These are phyloP conservation scores for Mesorhabditis belari DNA, from an alignment of 2,888 invertebrate species.

Conservation along the genomic window DNA sequence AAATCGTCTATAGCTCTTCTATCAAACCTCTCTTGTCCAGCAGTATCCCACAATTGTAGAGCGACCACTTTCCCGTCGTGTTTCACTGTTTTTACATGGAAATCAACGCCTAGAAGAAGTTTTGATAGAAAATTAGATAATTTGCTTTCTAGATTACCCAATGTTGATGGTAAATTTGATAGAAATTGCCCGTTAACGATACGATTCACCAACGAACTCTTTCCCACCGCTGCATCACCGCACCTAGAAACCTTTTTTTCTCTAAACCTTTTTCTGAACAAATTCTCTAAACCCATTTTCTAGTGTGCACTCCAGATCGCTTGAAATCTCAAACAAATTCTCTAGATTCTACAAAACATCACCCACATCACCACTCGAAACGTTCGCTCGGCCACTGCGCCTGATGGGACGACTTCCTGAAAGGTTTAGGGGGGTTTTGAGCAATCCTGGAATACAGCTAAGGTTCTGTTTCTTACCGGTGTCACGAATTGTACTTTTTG, in stretches of 20 bases:
- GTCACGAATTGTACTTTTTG: too few species aligned
- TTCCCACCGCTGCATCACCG: constrained; percentile 63
- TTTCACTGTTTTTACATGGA: constrained; percentile 61
- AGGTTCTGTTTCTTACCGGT: not conserved
- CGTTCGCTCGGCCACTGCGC: constrained; percentile 59
- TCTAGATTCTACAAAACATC: too few species aligned
- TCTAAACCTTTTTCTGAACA: too few species aligned
- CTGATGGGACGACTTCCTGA: constrained; percentile 23
- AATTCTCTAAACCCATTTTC: too few species aligned
- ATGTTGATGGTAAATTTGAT: constrained; percentile 60
- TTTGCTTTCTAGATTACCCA: constrained; percentile 55
- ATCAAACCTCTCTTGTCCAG: constrained; percentile 61
- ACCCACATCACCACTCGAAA: constrained; percentile 64
- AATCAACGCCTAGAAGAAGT: constrained; percentile 61
- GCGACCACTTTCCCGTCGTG: constrained; percentile 59
- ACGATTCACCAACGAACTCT: constrained; percentile 63
- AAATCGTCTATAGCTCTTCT: too few species aligned
- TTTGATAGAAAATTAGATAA: not conserved
- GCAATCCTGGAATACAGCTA: not conserved
- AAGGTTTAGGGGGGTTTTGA: too few species aligned
- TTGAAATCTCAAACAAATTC: too few species aligned
- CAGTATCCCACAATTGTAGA: constrained; percentile 63
- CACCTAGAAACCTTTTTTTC: too few species aligned
- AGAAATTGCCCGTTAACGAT: constrained; percentile 62
- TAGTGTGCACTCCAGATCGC: too few species aligned